A percentile compares a stretch with the other conserved stretches of the same genome.
Conservation (phyloP, 2,113 vertebrate species). For the Rhea pennata region DNA sequence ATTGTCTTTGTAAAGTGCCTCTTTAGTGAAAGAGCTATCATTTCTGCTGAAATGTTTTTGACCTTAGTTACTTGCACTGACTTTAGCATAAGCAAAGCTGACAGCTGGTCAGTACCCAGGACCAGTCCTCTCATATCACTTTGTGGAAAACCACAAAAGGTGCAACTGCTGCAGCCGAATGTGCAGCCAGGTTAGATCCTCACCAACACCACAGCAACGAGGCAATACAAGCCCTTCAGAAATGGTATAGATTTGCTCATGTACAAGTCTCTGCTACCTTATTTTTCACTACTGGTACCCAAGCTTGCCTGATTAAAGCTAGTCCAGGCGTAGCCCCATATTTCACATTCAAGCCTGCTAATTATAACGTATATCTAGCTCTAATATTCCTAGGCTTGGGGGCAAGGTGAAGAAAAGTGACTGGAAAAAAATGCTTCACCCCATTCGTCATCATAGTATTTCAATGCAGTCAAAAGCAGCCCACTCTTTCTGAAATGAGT, state of each 20-base stretch:
- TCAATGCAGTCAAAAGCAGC: rapidly evolving
- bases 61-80: rapidly evolving
- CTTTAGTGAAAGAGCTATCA: rapidly evolving
- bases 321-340: background rate
- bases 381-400: background rate
- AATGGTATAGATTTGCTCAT: background rate
- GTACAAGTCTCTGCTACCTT: background rate
- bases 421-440: background rate
- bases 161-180: background rate
- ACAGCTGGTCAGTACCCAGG: background rate
- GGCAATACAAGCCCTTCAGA: background rate
- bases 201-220: rapidly evolving
- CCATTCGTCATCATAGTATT: background rate
- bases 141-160: background rate
- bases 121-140: rapidly evolving
- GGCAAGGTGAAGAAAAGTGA: background rate
- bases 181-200: no score
- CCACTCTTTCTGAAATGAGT: background rate
- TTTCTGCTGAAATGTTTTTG: rapidly evolving
- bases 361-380: rapidly evolving
- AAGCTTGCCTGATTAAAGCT: background rate
- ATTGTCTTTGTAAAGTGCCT: rapidly evolving
- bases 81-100: rapidly evolving
- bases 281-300: background rate
- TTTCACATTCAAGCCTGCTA: background rate